Evolutionary conservation across 1,140 invertebrate genomes (phyloP), one percentile per base, ranked within the genome.

Genomic region (Drosophila oshimai): DNA sequence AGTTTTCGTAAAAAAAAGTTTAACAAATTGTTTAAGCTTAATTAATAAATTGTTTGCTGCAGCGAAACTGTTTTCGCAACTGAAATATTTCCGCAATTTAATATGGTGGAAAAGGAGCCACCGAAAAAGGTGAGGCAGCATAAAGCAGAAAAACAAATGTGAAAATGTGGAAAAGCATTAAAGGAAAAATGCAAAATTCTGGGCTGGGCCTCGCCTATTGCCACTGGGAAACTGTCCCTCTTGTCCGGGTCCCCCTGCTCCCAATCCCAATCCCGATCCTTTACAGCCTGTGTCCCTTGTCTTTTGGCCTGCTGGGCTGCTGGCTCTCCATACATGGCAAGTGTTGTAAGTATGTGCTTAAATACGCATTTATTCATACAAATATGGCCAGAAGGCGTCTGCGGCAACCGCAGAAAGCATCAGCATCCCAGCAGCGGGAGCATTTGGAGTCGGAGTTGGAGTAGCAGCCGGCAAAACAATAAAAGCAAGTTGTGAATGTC

Each of bases 341-440:
- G 81, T 87, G 81, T 87, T 87, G 81, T 87, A 87, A 87, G 81
- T 87, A 87, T 87, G 81, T 87, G 81, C 81, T 87, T 87, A 87
- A 87, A 87, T 87, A 87, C 81, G 81, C 81, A 87, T 87, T 87
- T 81, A 87, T 87, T 87, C 81, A 87, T 87, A 87, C 81, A 87
- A 87, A 87, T 87, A 87, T 87, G 81, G 81, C 81, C 73, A 87
- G 65, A 54, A 71, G 80, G 71, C 70, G 69, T 73, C 68, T 54
- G 50, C 58, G 58, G 69, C 69, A 74, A 74, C 70, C 57, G 69
- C 70, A 71, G 68, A 47, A 68, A 65, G 61, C 61, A 65, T 64
- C 69, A 55, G 33, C 71, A 26, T 24, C n/a, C n/a, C 64, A 70
- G 29, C 72, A 58, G 33, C 67, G 34, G 20, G 10, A 44, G 47